Evolutionary conservation across 1,140 invertebrate genomes (phyloP).

Genomic region (Micrasema longulum): DNA sequence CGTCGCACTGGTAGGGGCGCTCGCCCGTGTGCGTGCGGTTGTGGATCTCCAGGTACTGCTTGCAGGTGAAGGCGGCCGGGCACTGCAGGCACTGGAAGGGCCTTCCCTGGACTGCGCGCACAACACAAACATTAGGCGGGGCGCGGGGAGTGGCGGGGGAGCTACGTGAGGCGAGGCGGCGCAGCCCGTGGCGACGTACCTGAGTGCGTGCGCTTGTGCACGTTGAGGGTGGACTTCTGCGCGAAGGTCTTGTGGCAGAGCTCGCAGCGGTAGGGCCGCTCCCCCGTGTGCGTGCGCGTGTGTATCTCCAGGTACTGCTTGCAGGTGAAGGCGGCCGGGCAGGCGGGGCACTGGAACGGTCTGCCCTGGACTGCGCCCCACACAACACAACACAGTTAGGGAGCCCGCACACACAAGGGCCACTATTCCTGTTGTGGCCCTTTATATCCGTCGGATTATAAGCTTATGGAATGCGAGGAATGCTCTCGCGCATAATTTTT

Average conservation of each 20-base stretch:
- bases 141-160: slow-evolving; percentile 30
- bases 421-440: too few relatives aligned
- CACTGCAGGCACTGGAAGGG: slow-evolving; percentile 78
- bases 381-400: slow-evolving; percentile 56
- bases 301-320: slow-evolving; percentile 82
- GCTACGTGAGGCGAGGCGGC: slow-evolving; percentile 23
- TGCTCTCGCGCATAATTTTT: too few relatives aligned
- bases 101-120: slow-evolving; percentile 63
- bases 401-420: neutral
- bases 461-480: too few relatives aligned
- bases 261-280: slow-evolving; percentile 78
- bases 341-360: slow-evolving; percentile 80
- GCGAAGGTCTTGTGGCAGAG: slow-evolving; percentile 77
- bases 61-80: slow-evolving; percentile 75
- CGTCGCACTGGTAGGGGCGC: slow-evolving; percentile 67
- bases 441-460: too few relatives aligned
- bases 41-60: slow-evolving; percentile 81
- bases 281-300: slow-evolving; percentile 81
- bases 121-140: slow-evolving; percentile 35
- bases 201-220: slow-evolving; percentile 82
- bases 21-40: slow-evolving; percentile 79
- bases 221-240: slow-evolving; percentile 78
- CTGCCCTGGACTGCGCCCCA: slow-evolving; percentile 69
- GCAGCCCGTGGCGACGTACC: slow-evolving; percentile 60
- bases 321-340: slow-evolving; percentile 77